A percentile compares a stretch with the other conserved stretches of the same genome.
Conservation (phyloP, 2,113 vertebrate species). For the Clupea harengus region DNA sequence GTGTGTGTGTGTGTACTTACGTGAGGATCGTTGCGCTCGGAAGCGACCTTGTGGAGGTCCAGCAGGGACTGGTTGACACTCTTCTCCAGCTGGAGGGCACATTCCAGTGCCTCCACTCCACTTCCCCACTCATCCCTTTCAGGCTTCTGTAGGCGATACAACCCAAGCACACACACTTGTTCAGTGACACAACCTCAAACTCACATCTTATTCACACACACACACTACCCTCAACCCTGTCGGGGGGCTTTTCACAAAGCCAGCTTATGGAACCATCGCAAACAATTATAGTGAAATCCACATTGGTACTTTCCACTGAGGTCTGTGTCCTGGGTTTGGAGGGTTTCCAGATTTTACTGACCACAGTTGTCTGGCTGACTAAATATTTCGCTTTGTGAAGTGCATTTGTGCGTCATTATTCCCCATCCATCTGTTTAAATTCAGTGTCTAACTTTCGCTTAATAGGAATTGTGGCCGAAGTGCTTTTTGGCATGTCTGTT, state of each 20-base stretch:
- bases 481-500: neutral
- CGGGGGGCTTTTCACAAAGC: neutral
- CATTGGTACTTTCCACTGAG: neutral
- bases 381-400: neutral
- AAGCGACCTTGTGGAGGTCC: constrained; percentile 88
- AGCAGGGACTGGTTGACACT: constrained; percentile 84
- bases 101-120: constrained; percentile 88
- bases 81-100: constrained; percentile 85
- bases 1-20: constrained; percentile 74
- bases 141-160: constrained; percentile 71
- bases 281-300: neutral
- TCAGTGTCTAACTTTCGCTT: too few species aligned
- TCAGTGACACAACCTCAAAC: neutral
- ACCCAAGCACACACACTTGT: neutral
- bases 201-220: neutral
- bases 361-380: neutral
- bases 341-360: neutral
- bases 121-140: constrained; percentile 94
- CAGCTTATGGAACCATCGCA: neutral
- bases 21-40: constrained; percentile 89
- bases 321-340: neutral
- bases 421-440: neutral
- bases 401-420: neutral
- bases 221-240: neutral
- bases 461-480: constrained; percentile 14